Base-by-base conservation (phyloP, 2,888 invertebrate species). In the Trypoxylon attenuatum region DNA sequence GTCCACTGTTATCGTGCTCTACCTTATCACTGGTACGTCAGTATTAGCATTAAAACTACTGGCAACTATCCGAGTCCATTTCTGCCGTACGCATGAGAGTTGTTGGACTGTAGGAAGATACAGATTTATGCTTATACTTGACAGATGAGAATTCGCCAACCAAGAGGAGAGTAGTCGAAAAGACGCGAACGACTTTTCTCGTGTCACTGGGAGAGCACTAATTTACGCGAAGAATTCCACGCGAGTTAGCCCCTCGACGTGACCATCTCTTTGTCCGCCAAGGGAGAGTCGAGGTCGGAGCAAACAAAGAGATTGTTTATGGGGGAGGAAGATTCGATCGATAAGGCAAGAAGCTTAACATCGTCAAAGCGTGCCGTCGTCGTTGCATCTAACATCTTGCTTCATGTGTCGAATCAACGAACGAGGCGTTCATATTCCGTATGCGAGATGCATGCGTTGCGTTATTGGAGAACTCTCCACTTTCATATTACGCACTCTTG, bases 271-370 rank as follows among this genome's bases (percentile, higher is more conserved):
- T 29, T 46, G 38, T 39, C 19, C 16, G 15, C 41, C 22, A 57
- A 57, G 49, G 46, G 51, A 52, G 33, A 22, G n/a, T 54, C 13
- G 10, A 13, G 10, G 46, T 10, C 45, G 50, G 41, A 23, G 51
- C 60, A 75, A 68, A 75, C 63, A 73, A 33, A 33, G 61, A 55
- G 55, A 8, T n/a, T 22, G 46, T 13, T 29, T 19, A 45, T 18
- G 29, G 21, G 52, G 69, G 65, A 15, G 41, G 61, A 51, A 39
- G 29, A 16, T 21, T 15, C 42, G 69, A 74, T 74, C 73, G 76
- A 73, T 76, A 69, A 71, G 45, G 22, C 22, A 23, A 53, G 59
- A 8, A 45, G 42, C 13, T 39, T 19, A 38, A 42, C 38, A 56
- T 74, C 51, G 29, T 65, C 64, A 47, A 43, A 21, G 50, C 29